Percentiles rank a stretch among this genome's conserved stretches.
phyloP scores from a whole-genome alignment of 2,797 vertebrate genomes.

The Sebastolobus alascanus region DNA sequence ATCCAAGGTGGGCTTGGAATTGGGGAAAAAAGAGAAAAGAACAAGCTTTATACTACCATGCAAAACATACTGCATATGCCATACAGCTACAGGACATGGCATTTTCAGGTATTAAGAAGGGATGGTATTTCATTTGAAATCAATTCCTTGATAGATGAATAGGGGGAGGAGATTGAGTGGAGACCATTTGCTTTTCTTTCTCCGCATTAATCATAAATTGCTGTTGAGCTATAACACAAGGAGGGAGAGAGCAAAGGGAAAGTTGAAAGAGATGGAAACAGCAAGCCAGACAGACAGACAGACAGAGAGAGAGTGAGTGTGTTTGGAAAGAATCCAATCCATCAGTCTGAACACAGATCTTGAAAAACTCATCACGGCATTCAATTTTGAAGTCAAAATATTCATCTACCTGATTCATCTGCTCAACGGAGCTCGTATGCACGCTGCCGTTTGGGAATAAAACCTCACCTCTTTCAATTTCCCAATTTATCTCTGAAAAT shows the following conservation, averaged over 20 bases:
- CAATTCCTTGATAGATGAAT: slow-evolving; percentile 11
- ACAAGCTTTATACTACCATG: neutral
- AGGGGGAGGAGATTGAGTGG: neutral
- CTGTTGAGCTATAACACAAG: slow-evolving; percentile 4
- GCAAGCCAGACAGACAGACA: neutral
- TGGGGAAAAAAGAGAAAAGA: neutral
- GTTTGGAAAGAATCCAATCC: slow-evolving; percentile 15
- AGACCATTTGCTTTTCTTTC: neutral
- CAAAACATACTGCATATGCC: neutral
- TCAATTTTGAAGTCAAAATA: slow-evolving; percentile 24
- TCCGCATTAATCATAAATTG: slow-evolving; percentile 12
- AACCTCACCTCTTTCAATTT: slow-evolving; percentile 19
- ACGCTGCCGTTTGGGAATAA: neutral
- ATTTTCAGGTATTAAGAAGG: neutral
- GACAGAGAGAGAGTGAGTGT: neutral
- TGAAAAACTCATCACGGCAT: slow-evolving; percentile 4
- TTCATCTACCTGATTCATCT: slow-evolving; percentile 27
- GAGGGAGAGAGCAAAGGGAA: neutral
- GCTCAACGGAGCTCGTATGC: neutral
- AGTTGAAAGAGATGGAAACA: slow-evolving; percentile 18
- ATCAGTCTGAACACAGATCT: neutral
- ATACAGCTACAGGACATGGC: neutral
- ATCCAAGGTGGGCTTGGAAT: slow-evolving; percentile 12
- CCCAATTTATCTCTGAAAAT: slow-evolving; percentile 23
- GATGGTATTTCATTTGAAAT: slow-evolving; percentile 2